A percentile compares a stretch with the other conserved stretches of the same genome.
Evolutionary conservation across 2,888 invertebrate species (phyloP).

Genomic region (Lasioglossum calceatum): DNA sequence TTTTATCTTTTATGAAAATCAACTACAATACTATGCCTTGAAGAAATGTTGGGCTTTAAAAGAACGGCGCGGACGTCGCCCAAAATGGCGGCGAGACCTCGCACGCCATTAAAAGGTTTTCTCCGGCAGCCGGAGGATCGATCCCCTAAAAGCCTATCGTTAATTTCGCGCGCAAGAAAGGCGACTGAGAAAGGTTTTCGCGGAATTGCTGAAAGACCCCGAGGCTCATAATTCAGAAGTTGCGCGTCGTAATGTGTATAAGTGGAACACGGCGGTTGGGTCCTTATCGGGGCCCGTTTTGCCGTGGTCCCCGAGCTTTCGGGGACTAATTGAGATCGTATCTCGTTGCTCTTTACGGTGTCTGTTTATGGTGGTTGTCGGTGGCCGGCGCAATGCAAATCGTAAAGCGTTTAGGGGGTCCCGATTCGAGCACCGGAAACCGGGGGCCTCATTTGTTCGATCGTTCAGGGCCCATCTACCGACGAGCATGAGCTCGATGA

Average conservation of each 20-base stretch:
- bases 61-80: neutral
- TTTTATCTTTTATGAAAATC: neutral
- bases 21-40: neutral
- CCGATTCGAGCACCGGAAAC: neutral
- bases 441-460: constrained; percentile 33
- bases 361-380: constrained; percentile 34
- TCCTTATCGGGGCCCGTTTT: constrained; percentile 67
- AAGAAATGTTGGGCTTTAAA: neutral
- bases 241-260: constrained; percentile 44
- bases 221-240: constrained; percentile 54
- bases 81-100: neutral
- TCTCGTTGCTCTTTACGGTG: constrained; percentile 67
- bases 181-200: constrained; percentile 1
- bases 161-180: constrained; percentile 20
- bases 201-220: constrained; percentile 57
- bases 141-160: constrained; percentile 23
- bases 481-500: neutral
- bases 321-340: constrained; percentile 73
- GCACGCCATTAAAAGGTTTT: neutral
- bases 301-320: constrained; percentile 57
- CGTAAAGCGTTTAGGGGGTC: constrained; percentile 35
- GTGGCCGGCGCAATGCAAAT: constrained; percentile 59
- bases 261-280: constrained; percentile 57
- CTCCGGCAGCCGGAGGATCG: neutral
- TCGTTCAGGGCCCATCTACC: constrained; percentile 1